These are phyloP conservation scores for Globodera ellingtonae DNA, from an alignment of 1,140 invertebrate genomes.

Conservation along the genomic window DNA sequence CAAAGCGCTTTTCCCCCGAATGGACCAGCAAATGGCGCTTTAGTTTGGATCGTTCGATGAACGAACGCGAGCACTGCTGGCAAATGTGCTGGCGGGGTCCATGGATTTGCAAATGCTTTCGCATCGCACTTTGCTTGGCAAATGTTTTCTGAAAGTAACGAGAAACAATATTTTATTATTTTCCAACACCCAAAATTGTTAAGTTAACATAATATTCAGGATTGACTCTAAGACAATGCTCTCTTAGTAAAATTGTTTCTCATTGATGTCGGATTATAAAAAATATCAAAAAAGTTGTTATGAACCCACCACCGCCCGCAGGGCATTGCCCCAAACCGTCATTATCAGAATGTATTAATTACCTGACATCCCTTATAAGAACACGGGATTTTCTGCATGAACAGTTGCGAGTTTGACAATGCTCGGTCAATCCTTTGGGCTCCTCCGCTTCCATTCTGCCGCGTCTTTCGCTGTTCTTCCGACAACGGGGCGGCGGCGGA, in stretches of 20 bases:
- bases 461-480: background rate
- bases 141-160: conserved; percentile 27
- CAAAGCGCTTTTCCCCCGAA: conserved; percentile 39
- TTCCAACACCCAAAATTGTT: too few species aligned
- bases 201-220: too few species aligned
- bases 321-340: too few species aligned
- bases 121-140: conserved; percentile 37
- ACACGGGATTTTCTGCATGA: conserved; percentile 23
- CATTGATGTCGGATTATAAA: background rate
- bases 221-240: too few species aligned
- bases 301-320: too few species aligned
- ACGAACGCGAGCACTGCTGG: conserved; percentile 30
- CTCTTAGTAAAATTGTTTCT: background rate
- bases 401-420: background rate
- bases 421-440: background rate
- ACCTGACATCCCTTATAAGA: conserved; percentile 40
- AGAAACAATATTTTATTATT: background rate
- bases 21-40: conserved; percentile 40
- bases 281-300: too few species aligned
- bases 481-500: background rate
- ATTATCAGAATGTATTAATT: background rate
- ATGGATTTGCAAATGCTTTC: conserved; percentile 44
- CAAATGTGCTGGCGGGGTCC: conserved; percentile 43
- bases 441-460: background rate
- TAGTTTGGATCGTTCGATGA: conserved; percentile 46